Base-by-base conservation (phyloP, 1,140 invertebrate genomes). In the Polypedilum pembai region DNA sequence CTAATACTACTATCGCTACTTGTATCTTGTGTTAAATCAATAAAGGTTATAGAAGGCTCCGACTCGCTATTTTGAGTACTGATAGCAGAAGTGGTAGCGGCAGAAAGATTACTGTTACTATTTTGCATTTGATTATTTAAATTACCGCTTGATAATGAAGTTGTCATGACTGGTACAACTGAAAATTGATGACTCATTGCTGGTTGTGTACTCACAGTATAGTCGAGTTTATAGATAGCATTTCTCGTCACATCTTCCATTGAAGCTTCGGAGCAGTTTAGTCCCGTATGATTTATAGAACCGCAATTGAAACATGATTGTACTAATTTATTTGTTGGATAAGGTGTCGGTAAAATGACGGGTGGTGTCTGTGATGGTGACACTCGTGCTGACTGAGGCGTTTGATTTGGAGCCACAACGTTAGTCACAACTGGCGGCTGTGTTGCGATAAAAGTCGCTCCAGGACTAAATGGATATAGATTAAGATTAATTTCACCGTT, bases 231-330 rank as follows among this genome's bases (percentile, higher is more conserved):
- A 78, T 88, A 89, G 74, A 85, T 84, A 74, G 87, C 86, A 72
- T 86, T 86, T 75, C 88, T 85, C 8, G 91, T 93, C 79, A 94
- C 89, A 82, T 94, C 92, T 80, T 96, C 93, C 87, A 95, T 93
- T 7, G 91, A 92, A 74, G 89, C 88, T 80, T 94, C 92, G 76
- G 90, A 90, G 81, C 94, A 96, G 45, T 95, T 93, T 75, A 86
- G 83, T 1, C 92, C 92, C n/a, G 86, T 84, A 81, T 96, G 94
- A 74, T 84, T 90, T 73, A 86, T 85, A 40, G 88, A 89, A 56
- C 91, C 91, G 82, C 91, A 93, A 79, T 93, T 93, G 81, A 88
- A 92, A 78, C 88, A 89, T 17, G 86, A 87, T 3, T 86, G 77
- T 3, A 78, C 76, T 17, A 45, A 21, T 76, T 82, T 82, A 10